A percentile compares a stretch with the other conserved stretches of the same genome.
Conservation (phyloP, 2,113 vertebrate genomes). For the Pycnonotus jocosus region DNA sequence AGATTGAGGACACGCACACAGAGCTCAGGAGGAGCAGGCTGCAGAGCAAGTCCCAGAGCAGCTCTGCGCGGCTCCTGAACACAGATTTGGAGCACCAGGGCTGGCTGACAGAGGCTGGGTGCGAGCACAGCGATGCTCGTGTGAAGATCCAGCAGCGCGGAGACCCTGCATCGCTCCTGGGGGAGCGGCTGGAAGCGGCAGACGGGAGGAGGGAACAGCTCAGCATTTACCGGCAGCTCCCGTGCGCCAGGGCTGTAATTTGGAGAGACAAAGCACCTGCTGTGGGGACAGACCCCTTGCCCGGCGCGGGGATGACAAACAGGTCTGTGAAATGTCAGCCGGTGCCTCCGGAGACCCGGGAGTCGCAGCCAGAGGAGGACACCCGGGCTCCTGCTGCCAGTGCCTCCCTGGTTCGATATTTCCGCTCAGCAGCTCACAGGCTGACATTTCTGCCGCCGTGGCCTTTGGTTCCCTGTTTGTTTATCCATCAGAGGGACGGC, state of each 20-base stretch:
- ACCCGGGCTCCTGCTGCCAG: neutral
- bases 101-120: accelerated
- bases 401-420: neutral
- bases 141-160: neutral
- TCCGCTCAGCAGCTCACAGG: neutral
- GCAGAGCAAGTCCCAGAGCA: neutral
- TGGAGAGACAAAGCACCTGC: neutral
- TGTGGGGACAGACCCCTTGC: accelerated
- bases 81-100: accelerated
- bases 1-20: neutral
- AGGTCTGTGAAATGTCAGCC: neutral
- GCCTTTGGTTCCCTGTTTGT: accelerated
- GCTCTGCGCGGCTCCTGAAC: neutral
- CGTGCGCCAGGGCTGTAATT: neutral
- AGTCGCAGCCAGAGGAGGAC: neutral
- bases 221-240: neutral
- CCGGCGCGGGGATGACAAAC: accelerated
- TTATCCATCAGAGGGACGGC: neutral
- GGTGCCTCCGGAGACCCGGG: neutral
- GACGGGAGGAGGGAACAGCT: accelerated
- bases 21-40: neutral
- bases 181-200: accelerated
- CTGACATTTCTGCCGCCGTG: neutral
- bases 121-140: accelerated
- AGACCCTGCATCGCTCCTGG: accelerated